These are phyloP conservation scores for Hiodon tergisus DNA, from an alignment of 2,113 vertebrate genomes.

Conservation along the genomic window DNA sequence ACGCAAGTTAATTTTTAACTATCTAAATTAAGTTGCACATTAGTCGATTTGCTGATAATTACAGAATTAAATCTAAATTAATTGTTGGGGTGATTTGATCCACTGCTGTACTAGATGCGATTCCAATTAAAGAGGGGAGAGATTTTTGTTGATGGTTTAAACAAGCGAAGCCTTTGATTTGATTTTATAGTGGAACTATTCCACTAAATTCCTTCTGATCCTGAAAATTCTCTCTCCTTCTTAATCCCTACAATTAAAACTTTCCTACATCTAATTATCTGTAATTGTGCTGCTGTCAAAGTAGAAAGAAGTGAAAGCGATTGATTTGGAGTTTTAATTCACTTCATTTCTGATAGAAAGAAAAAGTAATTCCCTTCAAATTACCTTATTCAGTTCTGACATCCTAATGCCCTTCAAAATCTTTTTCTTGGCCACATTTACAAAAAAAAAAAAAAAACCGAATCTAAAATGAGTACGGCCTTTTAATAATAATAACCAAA, in stretches of 20 bases:
- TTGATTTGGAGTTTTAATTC: conserved; percentile 99
- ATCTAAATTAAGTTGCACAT: conserved; percentile 99
- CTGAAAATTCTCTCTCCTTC: conserved; percentile 86
- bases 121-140: conserved; percentile 92
- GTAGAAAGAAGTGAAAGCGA: conserved; percentile 87
- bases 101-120: conserved; percentile 84
- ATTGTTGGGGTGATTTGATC: conserved; percentile 99
- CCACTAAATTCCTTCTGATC: conserved; percentile 92
- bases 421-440: conserved; percentile 87
- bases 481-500: conserved; percentile 99
- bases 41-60: conserved; percentile 99
- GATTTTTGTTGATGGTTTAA: conserved; percentile 89
- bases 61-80: conserved; percentile 99
- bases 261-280: conserved; percentile 99
- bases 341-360: conserved; percentile 99
- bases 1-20: conserved; percentile 99
- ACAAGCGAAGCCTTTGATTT: conserved; percentile 95
- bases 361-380: conserved; percentile 99
- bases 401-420: conserved; percentile 99
- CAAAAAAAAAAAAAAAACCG: conserved; percentile 62
- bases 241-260: conserved; percentile 99
- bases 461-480: conserved; percentile 98
- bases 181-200: conserved; percentile 89
- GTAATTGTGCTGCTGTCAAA: conserved; percentile 99
- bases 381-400: conserved; percentile 99